Evolutionary conservation across 2,113 vertebrate species (phyloP).

Genomic region (Ptilonorhynchus violaceus): DNA sequence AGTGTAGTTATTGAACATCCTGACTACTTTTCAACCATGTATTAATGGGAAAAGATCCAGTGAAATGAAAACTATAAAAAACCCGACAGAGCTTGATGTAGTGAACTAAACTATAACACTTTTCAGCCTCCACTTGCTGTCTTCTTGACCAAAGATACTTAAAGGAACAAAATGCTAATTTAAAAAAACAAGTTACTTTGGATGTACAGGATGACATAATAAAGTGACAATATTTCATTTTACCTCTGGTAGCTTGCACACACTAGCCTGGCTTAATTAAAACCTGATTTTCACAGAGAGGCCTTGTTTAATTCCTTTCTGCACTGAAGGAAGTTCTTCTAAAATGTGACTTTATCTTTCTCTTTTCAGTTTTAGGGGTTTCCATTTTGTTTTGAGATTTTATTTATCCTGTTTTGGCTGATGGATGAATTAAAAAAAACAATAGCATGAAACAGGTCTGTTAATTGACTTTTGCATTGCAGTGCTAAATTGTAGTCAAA

Average conservation of each 20-base stretch:
- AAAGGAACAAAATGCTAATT: not conserved
- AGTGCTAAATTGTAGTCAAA: not conserved
- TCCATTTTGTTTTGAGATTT: not conserved
- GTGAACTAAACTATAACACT: not conserved
- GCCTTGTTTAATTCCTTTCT: not conserved
- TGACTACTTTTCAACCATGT: not conserved
- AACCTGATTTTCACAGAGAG: not conserved
- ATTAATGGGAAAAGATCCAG: not conserved
- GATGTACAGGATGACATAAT: not conserved
- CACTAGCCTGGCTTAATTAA: not conserved
- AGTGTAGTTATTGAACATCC: not conserved
- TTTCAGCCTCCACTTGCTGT: not conserved
- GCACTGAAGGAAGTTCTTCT: not conserved
- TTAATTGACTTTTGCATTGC: not conserved
- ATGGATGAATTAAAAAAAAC: not conserved
- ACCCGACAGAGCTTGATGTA: fast-evolving
- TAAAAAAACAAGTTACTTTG: not conserved
- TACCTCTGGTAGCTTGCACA: not conserved
- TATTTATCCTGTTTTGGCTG: not conserved
- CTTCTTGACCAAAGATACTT: not conserved
- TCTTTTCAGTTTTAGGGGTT: not conserved
- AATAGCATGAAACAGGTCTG: not conserved
- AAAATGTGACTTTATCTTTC: not conserved
- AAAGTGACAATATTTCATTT: not conserved
- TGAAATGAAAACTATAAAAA: not conserved